Conservation (phyloP, 2,797 vertebrate genomes). For the Champsocephalus gunnari region DNA sequence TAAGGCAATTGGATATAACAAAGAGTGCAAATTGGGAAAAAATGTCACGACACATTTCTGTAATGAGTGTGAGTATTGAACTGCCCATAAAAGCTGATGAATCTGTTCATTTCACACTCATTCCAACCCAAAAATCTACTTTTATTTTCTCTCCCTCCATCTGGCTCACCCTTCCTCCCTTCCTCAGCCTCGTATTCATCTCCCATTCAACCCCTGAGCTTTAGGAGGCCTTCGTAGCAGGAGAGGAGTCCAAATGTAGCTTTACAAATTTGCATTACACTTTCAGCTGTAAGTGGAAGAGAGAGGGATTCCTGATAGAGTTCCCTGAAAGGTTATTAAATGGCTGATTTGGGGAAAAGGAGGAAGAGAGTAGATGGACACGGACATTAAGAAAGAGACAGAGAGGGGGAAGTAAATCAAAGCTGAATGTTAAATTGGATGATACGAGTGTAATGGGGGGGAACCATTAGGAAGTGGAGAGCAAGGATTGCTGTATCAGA, state of each 20-base stretch:
- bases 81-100: conserved; percentile 44
- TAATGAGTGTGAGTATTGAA: conserved; percentile 25
- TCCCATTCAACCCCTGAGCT: conserved; percentile 14
- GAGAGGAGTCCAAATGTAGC: conserved; percentile 55
- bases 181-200: conserved; percentile 11
- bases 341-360: conserved; percentile 52
- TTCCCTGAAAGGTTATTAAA: conserved; percentile 57
- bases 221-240: conserved; percentile 26
- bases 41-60: conserved; percentile 16
- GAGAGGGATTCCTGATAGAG: conserved; percentile 40
- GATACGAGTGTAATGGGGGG: conserved; percentile 58
- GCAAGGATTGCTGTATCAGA: conserved; percentile 59
- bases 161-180: conserved; percentile 3
- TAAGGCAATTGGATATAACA: conserved; percentile 12
- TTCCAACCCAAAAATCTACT: conserved; percentile 16
- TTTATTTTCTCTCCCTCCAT: conserved; percentile 27
- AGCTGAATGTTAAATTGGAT: conserved; percentile 52
- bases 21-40: not conserved
- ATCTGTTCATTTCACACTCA: conserved; percentile 37
- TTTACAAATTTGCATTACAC: conserved; percentile 53
- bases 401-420: conserved; percentile 47
- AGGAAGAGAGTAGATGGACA: conserved; percentile 38
- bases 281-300: conserved; percentile 52
- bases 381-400: conserved; percentile 34
- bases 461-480: conserved; percentile 38